phyloP scores from a whole-genome alignment of 1,140 invertebrate genomes.

The Drosophila nannoptera region DNA sequence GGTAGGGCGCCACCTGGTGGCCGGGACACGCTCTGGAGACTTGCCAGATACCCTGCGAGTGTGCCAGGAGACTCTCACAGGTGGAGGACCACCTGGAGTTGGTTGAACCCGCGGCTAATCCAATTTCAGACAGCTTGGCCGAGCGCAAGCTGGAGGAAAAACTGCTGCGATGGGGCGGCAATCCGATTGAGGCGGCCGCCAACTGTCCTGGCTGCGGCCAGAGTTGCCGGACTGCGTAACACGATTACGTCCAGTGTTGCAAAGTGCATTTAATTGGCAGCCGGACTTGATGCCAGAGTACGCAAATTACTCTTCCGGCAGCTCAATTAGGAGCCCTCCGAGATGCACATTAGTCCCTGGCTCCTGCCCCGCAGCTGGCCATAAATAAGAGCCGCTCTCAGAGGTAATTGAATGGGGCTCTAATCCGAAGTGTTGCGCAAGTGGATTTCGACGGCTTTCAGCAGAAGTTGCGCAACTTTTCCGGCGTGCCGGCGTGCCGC shows the following conservation, averaged over 20 bases:
- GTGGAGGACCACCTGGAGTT: slow-evolving; percentile 38
- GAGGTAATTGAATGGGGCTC: slow-evolving; percentile 4
- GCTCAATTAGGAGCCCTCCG: neutral
- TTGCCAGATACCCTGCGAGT: no score
- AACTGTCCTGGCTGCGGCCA: no score
- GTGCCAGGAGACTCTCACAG: no score
- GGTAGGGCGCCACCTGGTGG: no score
- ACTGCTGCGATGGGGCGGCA: no score
- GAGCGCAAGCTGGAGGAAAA: slow-evolving; percentile 4
- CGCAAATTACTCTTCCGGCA: neutral
- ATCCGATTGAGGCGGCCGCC: no score
- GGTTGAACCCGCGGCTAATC: slow-evolving; percentile 34
- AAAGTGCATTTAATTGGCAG: neutral
- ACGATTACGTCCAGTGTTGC: neutral
- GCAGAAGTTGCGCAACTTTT: slow-evolving; percentile 25
- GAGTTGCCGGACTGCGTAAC: neutral
- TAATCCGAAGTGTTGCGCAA: slow-evolving; percentile 25
- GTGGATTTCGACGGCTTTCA: slow-evolving; percentile 4
- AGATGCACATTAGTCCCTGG: no score
- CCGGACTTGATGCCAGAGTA: neutral
- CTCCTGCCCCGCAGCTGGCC: no score
- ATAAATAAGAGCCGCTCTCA: neutral
- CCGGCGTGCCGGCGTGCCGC: no score
- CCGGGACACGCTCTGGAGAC: no score
- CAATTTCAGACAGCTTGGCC: slow-evolving; percentile 35